Conservation (phyloP, 2,797 vertebrate genomes). For the Malurus splendens region DNA sequence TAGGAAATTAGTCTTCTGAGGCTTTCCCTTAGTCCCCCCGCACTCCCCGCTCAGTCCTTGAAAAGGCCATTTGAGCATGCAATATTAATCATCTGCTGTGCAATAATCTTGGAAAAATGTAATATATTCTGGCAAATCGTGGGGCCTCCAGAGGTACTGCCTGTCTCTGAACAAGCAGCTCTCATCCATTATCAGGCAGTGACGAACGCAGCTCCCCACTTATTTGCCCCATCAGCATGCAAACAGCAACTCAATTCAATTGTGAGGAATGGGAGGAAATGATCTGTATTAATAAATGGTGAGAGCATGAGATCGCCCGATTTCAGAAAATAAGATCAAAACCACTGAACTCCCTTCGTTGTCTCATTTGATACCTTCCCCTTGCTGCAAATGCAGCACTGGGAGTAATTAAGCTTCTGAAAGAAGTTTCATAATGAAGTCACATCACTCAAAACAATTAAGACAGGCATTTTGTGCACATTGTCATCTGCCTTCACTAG, state of each 20-base stretch:
- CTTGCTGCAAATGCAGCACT: constrained; percentile 22
- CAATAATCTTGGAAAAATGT: constrained; percentile 45
- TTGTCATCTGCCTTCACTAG: constrained; percentile 52
- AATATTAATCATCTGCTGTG: constrained; percentile 25
- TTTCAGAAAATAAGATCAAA: constrained; percentile 55
- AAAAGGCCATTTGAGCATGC: constrained; percentile 43
- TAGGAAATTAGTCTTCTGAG: constrained; percentile 42
- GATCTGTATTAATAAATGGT: constrained; percentile 36
- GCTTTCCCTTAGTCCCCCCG: not conserved
- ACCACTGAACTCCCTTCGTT: not conserved
- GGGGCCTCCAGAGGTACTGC: not conserved
- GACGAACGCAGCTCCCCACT: not conserved
- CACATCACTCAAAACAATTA: constrained; percentile 62
- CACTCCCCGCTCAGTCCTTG: not conserved
- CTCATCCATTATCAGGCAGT: not conserved
- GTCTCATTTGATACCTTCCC: constrained; percentile 33
- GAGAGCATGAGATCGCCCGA: not conserved
- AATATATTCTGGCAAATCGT: constrained; percentile 23
- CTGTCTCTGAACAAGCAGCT: not conserved
- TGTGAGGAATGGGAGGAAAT: constrained; percentile 35
- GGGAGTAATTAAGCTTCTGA: constrained; percentile 63
- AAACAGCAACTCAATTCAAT: not conserved
- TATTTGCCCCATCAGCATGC: not conserved
- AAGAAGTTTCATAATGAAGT: constrained; percentile 45
- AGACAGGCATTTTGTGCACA: constrained; percentile 56